Evolutionary conservation across 2,888 invertebrate genomes (phyloP).

Genomic region (Pomacea canaliculata): DNA sequence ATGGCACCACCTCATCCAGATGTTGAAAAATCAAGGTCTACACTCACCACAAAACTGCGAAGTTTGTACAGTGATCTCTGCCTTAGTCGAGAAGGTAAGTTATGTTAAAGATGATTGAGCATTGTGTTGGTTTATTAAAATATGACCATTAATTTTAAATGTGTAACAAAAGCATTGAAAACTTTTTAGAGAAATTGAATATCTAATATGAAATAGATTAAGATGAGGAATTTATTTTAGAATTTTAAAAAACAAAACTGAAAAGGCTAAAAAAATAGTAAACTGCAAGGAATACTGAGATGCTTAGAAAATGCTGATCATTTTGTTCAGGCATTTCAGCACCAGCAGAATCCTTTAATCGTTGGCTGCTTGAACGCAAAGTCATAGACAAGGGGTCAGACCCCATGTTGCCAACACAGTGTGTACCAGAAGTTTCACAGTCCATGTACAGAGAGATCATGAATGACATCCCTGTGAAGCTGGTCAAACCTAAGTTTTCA

Average conservation of each 20-base stretch:
- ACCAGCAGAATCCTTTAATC: conserved; percentile 94
- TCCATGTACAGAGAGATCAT: conserved; percentile 98
- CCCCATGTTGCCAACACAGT: conserved; percentile 90
- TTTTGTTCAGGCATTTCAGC: conserved; percentile 81
- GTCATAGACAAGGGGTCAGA: conserved; percentile 90
- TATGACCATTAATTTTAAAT: too few species aligned
- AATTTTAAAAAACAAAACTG: too few species aligned
- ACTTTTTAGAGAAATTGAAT: too few species aligned
- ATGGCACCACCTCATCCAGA: conserved; percentile 95
- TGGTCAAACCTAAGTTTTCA: conserved; percentile 94
- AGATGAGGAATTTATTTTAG: too few species aligned
- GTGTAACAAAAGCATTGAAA: too few species aligned
- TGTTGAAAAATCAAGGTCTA: conserved; percentile 87
- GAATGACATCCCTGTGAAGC: conserved; percentile 97
- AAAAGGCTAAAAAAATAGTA: too few species aligned
- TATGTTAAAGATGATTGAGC: neutral
- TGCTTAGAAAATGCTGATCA: too few species aligned
- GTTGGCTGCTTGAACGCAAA: conserved; percentile 95
- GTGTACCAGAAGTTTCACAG: conserved; percentile 90
- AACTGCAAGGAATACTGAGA: too few species aligned
- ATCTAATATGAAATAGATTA: too few species aligned
- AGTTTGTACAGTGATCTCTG: conserved; percentile 95
- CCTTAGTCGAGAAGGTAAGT: conserved; percentile 78
- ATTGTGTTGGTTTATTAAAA: neutral
- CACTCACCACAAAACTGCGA: conserved; percentile 85